These are phyloP conservation scores for Macrocentrus cingulum DNA, from an alignment of 1,140 invertebrate genomes.

Conservation along the genomic window DNA sequence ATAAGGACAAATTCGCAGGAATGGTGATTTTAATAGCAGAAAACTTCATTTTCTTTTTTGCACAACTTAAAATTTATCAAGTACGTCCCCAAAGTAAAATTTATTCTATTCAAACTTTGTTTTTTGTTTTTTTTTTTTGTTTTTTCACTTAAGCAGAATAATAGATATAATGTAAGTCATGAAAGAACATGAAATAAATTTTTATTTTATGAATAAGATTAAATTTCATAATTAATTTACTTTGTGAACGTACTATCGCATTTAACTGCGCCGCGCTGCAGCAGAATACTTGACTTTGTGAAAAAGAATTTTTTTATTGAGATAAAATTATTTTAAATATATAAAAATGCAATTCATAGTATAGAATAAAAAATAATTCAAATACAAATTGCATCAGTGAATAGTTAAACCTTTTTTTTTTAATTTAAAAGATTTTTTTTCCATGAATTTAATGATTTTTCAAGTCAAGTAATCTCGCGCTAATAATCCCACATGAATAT, in stretches of 20 bases:
- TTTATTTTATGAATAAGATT: too few species aligned
- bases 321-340: too few species aligned
- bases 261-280: conserved; percentile 51
- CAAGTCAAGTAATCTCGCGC: conserved; percentile 54
- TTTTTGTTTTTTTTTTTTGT: not conserved
- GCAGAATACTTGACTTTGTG: conserved; percentile 48
- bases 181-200: too few species aligned
- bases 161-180: too few species aligned
- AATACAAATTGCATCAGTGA: not conserved
- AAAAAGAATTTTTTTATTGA: too few species aligned
- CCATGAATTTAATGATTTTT: not conserved
- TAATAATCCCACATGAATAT: conserved; percentile 30
- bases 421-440: conserved; percentile 7
- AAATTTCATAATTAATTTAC: not conserved
- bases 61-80: conserved; percentile 14
- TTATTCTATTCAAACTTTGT: not conserved
- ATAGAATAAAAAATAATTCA: not conserved
- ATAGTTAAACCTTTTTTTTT: conserved; percentile 2
- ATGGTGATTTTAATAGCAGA: conserved; percentile 48
- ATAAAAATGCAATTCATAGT: conserved; percentile 1
- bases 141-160: not conserved
- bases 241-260: conserved; percentile 14
- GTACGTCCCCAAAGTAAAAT: conserved; percentile 8
- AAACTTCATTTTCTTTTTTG: conserved; percentile 42
- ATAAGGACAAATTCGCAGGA: conserved; percentile 44